Base-by-base conservation (phyloP, 2,888 invertebrate species). In the Endomychus coccineus region DNA sequence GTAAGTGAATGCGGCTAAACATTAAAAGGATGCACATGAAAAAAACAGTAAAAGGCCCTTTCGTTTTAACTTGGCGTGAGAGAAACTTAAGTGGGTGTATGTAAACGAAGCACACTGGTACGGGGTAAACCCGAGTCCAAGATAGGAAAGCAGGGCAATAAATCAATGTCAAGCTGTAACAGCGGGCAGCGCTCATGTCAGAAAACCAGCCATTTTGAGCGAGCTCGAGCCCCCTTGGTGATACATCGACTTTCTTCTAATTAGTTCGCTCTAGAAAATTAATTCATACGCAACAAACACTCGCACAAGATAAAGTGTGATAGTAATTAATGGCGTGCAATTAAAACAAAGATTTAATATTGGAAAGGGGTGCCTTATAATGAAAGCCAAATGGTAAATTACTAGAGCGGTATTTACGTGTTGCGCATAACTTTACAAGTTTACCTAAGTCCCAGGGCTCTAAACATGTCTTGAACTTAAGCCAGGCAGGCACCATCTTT, bases 371-470 rank as follows among this genome's bases (percentile, higher is more conserved):
- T 19, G 39, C 36, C 44, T 48, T 51, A 58, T 61, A 62, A 62
- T 59, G 61, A 62, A 61, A 62, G 59, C 56, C 62, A 58, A 62
- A n/a, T 60, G 57, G 60, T 59, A 61, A 59, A 55, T 59, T 60
- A 59, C 59, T 59, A 53, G 46, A 50, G 35, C n/a, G n/a, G 56
- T 63, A 63, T 64, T 65, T 65, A 65, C 65, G 65, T 65, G 64
- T 64, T 62, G 61, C 59, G 65, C 63, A 65, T 65, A 64, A 64
- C 60, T 64, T 64, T 57, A 52, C 59, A 63, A 64, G 58, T 64
- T 64, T 61, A 56, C 62, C 61, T 65, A 64, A 65, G 61, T 57
- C 61, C 58, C 54, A 50, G 46, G 51, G 60, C 55, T 56, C 60
- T 65, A 65, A 65, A 65, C 57, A 65, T 64, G 64, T 63, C 65